A percentile compares a stretch with the other conserved stretches of the same genome.
Conservation (phyloP, 2,797 vertebrate species). For the Hafferia zeledoni region DNA sequence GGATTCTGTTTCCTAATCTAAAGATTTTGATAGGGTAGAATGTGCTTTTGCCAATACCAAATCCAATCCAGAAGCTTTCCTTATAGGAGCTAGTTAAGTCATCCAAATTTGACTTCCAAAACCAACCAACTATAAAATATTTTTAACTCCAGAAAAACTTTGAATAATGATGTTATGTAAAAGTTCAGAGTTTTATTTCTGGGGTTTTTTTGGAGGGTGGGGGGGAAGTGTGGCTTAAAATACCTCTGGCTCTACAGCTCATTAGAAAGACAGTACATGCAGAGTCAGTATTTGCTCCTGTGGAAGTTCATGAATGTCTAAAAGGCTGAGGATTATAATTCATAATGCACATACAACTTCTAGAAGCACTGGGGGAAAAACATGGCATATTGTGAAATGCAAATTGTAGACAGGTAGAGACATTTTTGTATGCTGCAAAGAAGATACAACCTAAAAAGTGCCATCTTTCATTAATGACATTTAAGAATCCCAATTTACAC, state of each 20-base stretch:
- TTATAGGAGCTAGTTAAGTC: background rate
- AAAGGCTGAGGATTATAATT: slow-evolving; percentile 69
- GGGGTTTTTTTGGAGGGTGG: background rate
- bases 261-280: slow-evolving; percentile 59
- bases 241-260: slow-evolving; percentile 22
- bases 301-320: slow-evolving; percentile 64
- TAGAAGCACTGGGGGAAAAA: slow-evolving; percentile 47
- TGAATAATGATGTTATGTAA: background rate
- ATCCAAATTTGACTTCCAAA: slow-evolving; percentile 27
- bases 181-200: background rate
- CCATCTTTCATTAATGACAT: slow-evolving; percentile 59
- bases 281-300: slow-evolving; percentile 56
- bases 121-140: background rate
- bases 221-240: slow-evolving; percentile 33
- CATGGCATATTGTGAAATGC: slow-evolving; percentile 43
- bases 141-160: background rate
- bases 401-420: background rate
- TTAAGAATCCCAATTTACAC: slow-evolving; percentile 63
- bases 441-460: slow-evolving; percentile 51
- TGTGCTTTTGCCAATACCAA: slow-evolving; percentile 1
- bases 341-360: slow-evolving; percentile 21
- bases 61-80: slow-evolving; percentile 3
- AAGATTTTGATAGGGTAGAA: background rate
- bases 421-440: slow-evolving; percentile 50
- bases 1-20: slow-evolving; percentile 13